Evolutionary conservation across 2,797 vertebrate genomes (phyloP).

Genomic region (Danio tinwini): DNA sequence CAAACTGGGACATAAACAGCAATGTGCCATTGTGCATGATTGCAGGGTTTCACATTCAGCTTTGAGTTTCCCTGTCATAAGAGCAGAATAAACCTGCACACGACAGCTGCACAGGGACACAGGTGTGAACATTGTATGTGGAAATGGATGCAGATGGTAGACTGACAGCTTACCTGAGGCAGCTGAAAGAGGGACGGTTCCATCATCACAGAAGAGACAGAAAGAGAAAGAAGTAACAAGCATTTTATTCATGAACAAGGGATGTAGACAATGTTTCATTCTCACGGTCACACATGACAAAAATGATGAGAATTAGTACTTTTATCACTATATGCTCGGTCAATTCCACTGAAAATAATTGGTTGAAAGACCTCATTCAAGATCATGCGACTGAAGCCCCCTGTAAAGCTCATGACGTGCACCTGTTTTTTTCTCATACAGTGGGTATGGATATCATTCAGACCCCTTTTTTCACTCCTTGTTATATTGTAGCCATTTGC

Average conservation of each 20-base stretch:
- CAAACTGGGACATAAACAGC: conserved; percentile 51
- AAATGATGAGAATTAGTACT: too few species aligned
- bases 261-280: too few species aligned
- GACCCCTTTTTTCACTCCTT: too few species aligned
- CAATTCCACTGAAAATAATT: too few species aligned
- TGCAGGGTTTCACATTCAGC: conserved; percentile 13
- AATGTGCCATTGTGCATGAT: background rate
- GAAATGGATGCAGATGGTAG: background rate
- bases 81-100: background rate
- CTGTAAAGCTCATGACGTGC: too few species aligned
- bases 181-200: conserved; percentile 34
- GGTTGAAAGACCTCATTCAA: too few species aligned
- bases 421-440: too few species aligned
- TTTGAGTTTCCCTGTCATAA: background rate
- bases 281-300: too few species aligned
- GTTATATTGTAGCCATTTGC: too few species aligned
- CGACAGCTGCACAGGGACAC: conserved; percentile 11
- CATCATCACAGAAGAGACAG: conserved; percentile 10
- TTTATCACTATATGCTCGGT: too few species aligned
- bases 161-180: conserved; percentile 53
- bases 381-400: too few species aligned
- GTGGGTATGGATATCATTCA: too few species aligned
- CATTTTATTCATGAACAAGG: background rate
- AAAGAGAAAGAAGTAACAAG: conserved; percentile 5
- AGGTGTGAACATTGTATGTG: conserved; percentile 10